Evolutionary conservation across 2,888 invertebrate species (phyloP).

Genomic region (Nesidiocoris tenuis): DNA sequence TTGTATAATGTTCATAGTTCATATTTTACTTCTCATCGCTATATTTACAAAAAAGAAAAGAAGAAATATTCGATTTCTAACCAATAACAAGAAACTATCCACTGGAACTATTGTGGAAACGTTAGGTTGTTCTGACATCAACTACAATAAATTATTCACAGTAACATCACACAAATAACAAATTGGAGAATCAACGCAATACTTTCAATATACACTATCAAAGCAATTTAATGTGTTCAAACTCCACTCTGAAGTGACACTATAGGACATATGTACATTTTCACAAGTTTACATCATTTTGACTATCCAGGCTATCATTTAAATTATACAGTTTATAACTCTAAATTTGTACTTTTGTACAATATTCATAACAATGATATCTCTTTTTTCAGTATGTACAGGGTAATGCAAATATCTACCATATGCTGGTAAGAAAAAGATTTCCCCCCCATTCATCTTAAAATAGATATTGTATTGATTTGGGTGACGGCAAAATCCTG

Average conservation of each 20-base stretch:
- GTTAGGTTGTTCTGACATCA: slow-evolving; percentile 26
- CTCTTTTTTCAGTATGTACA: slow-evolving; percentile 35
- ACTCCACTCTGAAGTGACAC: slow-evolving; percentile 37
- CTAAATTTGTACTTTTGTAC: slow-evolving; percentile 40
- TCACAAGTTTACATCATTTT: slow-evolving; percentile 40
- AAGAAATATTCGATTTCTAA: slow-evolving; percentile 35
- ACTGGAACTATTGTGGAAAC: slow-evolving; percentile 39
- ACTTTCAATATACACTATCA: slow-evolving; percentile 33
- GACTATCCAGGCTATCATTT: slow-evolving; percentile 31
- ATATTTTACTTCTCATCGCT: slow-evolving; percentile 20
- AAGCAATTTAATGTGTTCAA: slow-evolving; percentile 38
- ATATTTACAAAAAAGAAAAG: slow-evolving; percentile 33
- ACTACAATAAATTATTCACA: slow-evolving; percentile 42
- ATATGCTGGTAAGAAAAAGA: too few species aligned
- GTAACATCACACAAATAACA: slow-evolving; percentile 42
- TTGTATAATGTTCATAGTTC: slow-evolving; percentile 11
- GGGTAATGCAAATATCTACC: slow-evolving; percentile 18
- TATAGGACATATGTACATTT: slow-evolving; percentile 39
- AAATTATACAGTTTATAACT: slow-evolving; percentile 38
- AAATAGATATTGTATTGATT: background rate
- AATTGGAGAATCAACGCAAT: slow-evolving; percentile 39
- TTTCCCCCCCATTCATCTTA: too few species aligned
- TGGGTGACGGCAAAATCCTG: background rate
- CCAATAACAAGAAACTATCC: slow-evolving; percentile 33
- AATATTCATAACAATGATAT: slow-evolving; percentile 41